Evolutionary conservation across 2,797 vertebrate species (phyloP).

Genomic region (Cynodonichthys magdalenae): DNA sequence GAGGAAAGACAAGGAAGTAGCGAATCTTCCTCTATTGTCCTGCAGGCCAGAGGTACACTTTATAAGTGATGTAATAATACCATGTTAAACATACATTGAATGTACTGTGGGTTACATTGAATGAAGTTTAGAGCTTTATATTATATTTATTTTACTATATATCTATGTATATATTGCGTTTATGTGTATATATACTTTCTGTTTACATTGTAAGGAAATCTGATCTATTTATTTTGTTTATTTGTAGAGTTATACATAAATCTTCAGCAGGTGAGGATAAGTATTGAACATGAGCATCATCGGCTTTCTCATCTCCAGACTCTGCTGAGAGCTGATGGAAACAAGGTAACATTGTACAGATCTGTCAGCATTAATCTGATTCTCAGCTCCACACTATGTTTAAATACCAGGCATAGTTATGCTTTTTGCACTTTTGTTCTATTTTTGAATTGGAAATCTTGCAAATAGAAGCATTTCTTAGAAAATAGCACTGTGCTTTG

Average conservation of each 20-base stretch:
- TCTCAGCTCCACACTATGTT: too few relatives aligned
- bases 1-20: conserved; percentile 61
- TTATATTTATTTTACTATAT: too few relatives aligned
- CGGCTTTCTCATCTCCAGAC: conserved; percentile 79
- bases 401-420: background rate
- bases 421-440: background rate
- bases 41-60: conserved; percentile 79
- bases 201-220: background rate
- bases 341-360: conserved; percentile 69
- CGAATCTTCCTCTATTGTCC: conserved; percentile 65
- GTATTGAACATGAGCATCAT: conserved; percentile 80
- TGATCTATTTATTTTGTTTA: background rate
- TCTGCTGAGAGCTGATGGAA: conserved; percentile 69
- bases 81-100: conserved; percentile 4
- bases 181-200: background rate
- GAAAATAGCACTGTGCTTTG: background rate
- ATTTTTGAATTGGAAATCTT: background rate
- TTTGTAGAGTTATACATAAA: conserved; percentile 75
- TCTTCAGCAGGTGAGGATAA: conserved; percentile 79
- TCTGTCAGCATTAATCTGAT: background rate
- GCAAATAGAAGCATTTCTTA: background rate
- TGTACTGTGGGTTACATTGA: background rate
- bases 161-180: background rate
- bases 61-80: background rate
- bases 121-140: background rate